Evolutionary conservation across 2,113 vertebrate genomes (phyloP), one percentile per base, ranked within the genome.

Genomic region (Nicator chloris): DNA sequence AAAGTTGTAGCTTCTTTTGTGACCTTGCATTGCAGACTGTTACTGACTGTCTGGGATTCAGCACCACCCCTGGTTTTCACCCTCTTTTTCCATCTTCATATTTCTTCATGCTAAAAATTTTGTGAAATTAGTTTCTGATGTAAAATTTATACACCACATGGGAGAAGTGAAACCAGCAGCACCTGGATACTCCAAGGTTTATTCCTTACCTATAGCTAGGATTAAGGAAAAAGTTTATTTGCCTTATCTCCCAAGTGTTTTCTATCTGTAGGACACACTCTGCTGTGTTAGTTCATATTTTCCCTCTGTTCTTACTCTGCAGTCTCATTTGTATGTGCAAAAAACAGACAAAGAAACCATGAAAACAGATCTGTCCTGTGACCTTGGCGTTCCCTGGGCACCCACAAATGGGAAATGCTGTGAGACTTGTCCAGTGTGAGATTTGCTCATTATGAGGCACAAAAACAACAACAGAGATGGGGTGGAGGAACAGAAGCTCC

Each of bases 1-100:
- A 12, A 69, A 37, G 8, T 3, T 54, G 35, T 10, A 65, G 3
- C 3, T 47, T 47, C 15, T 63, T 69, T 39, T 56, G 18, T 3
- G 3, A 20, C 30, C 76, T 53, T 35, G 15, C 2, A 3, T 7
- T 27, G 13, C 8, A 63, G 30, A 18, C 5, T 56, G 1, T 6
- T 26, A 47, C 12, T 53, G 15, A 7, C 3, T 23, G 5, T 26
- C 30, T 45, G 12, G 15, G 9, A 45, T 72, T 83, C 42, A 42
- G 4, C 42, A 75, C 4, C 0, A 5, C 3, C 3, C 9, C 16
- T 33, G 8, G 10, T 44, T 8, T 59, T 49, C 1, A 1, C 9
- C 4, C 2, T 50, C 27, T 42, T 66, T 12, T 73, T 75, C 56
- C 71, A 5, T 50, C 21, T 53, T 60, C 3, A 1, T 64, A 30